A percentile compares a stretch with the other conserved stretches of the same genome.
Conservation (phyloP, 2,888 invertebrate genomes). For the Lithodes maja region DNA sequence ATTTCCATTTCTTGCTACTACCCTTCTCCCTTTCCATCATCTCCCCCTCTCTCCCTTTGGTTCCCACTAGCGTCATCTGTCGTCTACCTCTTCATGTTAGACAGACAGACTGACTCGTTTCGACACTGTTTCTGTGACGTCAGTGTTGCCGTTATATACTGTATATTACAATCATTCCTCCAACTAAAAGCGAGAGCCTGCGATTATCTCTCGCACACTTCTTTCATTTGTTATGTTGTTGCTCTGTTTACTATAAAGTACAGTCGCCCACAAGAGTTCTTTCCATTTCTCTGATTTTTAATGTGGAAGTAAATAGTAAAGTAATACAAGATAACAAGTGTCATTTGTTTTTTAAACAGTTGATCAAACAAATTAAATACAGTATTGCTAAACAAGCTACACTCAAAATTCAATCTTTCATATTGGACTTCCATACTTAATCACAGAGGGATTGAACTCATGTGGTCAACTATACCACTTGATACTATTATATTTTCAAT, state of each 20-base stretch:
- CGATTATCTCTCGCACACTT: background rate
- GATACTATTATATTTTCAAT: background rate
- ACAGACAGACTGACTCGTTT: slow-evolving; percentile 43
- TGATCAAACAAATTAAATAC: no score
- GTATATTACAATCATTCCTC: background rate
- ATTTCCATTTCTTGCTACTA: no score
- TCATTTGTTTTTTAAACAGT: no score
- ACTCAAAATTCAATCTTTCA: no score
- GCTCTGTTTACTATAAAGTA: background rate
- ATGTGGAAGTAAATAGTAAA: background rate
- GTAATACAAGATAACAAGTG: no score
- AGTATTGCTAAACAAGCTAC: no score
- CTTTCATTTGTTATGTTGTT: background rate
- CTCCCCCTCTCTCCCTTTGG: background rate
- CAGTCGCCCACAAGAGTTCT: background rate
- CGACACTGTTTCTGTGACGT: background rate
- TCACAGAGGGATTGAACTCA: no score
- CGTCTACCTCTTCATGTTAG: slow-evolving; percentile 53
- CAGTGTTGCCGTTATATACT: slow-evolving; percentile 5
- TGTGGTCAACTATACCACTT: no score
- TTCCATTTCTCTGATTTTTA: background rate
- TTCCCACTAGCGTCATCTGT: slow-evolving; percentile 31
- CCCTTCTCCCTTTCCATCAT: background rate
- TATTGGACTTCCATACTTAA: no score
- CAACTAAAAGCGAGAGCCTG: background rate